These are phyloP conservation scores for Drepana falcataria DNA, from an alignment of 2,888 invertebrate genomes.

Conservation along the genomic window DNA sequence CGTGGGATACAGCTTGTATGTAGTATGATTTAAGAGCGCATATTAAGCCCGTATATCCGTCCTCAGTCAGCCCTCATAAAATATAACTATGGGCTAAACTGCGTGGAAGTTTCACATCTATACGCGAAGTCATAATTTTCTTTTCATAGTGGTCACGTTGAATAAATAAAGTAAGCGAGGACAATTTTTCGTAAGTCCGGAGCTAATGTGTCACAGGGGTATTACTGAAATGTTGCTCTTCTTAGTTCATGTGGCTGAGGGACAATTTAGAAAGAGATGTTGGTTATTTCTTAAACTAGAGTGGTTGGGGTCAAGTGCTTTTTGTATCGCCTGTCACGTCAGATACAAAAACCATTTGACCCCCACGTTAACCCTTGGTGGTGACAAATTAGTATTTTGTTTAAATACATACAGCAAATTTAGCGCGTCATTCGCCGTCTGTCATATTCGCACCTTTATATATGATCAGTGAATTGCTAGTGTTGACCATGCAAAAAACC, in stretches of 20 bases:
- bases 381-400: too few species aligned
- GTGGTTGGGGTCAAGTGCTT: too few species aligned
- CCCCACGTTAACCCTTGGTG: too few species aligned
- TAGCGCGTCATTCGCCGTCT: too few species aligned
- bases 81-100: slow-evolving; percentile 28
- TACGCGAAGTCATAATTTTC: slow-evolving; percentile 36
- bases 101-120: slow-evolving; percentile 34
- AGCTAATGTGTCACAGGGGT: not conserved
- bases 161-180: not conserved
- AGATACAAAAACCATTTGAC: too few species aligned
- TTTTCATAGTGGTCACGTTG: slow-evolving; percentile 1
- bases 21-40: not conserved
- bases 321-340: too few species aligned
- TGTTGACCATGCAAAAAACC: too few species aligned
- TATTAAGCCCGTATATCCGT: not conserved
- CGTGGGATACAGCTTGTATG: not conserved
- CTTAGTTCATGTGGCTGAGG: not conserved
- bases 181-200: not conserved
- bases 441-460: too few species aligned
- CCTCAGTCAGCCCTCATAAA: slow-evolving; percentile 15
- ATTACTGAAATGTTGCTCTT: not conserved
- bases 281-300: too few species aligned
- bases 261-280: too few species aligned
- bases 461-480: too few species aligned
- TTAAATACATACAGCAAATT: too few species aligned